phyloP scores from a whole-genome alignment of 2,888 invertebrate genomes.

The Hemicrepidius hirtus region DNA sequence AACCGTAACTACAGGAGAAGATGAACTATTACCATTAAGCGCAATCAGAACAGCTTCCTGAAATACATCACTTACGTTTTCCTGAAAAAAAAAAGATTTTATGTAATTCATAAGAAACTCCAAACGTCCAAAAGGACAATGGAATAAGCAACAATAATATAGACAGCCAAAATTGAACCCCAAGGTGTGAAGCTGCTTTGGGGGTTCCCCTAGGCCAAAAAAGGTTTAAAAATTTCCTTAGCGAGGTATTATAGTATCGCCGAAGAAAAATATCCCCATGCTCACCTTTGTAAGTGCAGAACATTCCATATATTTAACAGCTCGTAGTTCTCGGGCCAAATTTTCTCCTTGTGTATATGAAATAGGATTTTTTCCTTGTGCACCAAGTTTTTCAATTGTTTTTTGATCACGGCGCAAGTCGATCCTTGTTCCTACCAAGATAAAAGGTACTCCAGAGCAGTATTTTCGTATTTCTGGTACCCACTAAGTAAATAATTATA shows the following conservation, averaged over 20 bases:
- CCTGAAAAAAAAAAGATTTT: conserved; percentile 13
- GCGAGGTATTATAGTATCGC: too few relatives aligned
- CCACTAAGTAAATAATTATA: conserved; percentile 33
- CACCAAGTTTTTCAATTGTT: conserved; percentile 26
- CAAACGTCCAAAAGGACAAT: too few relatives aligned
- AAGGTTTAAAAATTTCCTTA: too few relatives aligned
- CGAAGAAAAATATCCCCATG: too few relatives aligned
- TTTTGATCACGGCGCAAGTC: conserved; percentile 38
- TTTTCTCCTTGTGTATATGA: conserved; percentile 29
- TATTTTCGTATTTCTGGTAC: conserved; percentile 46
- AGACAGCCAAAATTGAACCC: too few relatives aligned
- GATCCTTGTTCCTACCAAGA: conserved; percentile 46
- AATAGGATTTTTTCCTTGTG: conserved; percentile 30
- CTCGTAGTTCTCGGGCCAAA: conserved; percentile 41
- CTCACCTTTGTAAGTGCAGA: conserved; percentile 44
- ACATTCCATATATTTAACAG: conserved; percentile 46
- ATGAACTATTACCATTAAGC: neutral
- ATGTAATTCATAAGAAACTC: too few relatives aligned
- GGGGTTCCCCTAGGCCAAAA: too few relatives aligned
- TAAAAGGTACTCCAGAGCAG: conserved; percentile 38
- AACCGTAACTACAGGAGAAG: too few relatives aligned
- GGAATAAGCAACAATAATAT: too few relatives aligned
- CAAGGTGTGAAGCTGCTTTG: too few relatives aligned
- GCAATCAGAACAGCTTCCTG: conserved; percentile 16
- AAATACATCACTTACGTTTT: conserved; percentile 17